Evolutionary conservation across 2,113 vertebrate genomes (phyloP).

Genomic region (Excalfactoria chinensis): DNA sequence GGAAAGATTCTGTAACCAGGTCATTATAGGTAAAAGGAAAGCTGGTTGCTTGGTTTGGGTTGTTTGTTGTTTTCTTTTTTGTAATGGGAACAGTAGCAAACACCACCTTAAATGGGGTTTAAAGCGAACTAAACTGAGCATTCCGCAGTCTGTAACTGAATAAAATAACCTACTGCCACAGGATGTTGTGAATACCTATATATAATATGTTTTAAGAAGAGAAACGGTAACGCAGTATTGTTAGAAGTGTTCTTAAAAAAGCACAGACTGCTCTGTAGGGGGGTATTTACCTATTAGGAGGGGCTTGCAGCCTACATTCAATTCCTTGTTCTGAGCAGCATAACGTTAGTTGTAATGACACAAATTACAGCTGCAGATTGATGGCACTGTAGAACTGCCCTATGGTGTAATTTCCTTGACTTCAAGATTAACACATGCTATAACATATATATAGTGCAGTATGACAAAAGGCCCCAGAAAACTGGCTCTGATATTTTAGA

Average conservation of each 20-base stretch:
- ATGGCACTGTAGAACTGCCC: background rate
- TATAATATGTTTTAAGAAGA: background rate
- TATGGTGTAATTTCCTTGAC: background rate
- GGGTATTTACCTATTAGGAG: background rate
- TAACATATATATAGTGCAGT: too few relatives aligned
- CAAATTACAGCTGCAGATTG: background rate
- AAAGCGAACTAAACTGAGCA: background rate
- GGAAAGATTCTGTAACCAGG: background rate
- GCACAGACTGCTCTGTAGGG: background rate
- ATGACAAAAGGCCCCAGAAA: background rate
- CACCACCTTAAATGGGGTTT: background rate
- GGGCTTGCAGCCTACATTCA: background rate
- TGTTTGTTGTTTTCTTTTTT: background rate
- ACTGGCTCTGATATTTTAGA: background rate
- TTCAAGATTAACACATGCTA: background rate
- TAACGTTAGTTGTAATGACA: background rate
- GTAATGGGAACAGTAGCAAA: background rate
- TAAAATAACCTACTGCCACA: background rate
- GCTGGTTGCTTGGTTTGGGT: background rate
- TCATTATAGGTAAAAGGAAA: background rate
- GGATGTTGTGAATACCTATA: background rate
- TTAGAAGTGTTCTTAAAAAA: background rate
- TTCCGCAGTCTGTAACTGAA: background rate
- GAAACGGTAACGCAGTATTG: background rate
- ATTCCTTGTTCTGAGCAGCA: background rate